These are phyloP conservation scores for Sarcophaga variegata DNA, from an alignment of 2,888 invertebrate genomes.

Conservation along the genomic window DNA sequence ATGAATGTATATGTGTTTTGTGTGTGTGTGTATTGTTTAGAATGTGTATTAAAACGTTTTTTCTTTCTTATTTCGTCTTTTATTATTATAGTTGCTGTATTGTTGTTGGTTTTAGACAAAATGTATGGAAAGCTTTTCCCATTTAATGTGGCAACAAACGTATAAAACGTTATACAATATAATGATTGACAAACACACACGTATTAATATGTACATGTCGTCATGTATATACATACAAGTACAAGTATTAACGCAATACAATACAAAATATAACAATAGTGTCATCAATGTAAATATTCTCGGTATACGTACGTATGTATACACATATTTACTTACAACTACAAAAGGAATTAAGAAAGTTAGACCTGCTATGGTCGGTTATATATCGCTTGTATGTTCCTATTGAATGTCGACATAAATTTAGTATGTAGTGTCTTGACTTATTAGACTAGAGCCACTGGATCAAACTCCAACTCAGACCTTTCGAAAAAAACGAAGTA, in stretches of 20 bases:
- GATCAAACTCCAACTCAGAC: no score
- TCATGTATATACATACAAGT: not conserved
- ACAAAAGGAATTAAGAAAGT: not conserved
- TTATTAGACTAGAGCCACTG: no score
- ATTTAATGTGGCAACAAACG: constrained; percentile 43
- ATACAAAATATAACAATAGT: constrained; percentile 45
- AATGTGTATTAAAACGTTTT: not conserved
- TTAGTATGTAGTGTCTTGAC: no score
- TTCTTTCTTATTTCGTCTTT: not conserved
- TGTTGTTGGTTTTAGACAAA: not conserved
- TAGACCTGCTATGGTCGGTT: no score
- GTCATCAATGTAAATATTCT: constrained; percentile 55
- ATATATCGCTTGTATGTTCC: no score
- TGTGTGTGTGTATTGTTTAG: not conserved
- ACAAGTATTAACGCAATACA: constrained; percentile 23
- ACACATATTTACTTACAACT: constrained; percentile 31
- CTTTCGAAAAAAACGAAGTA: no score
- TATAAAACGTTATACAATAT: constrained; percentile 20
- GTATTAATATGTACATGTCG: not conserved
- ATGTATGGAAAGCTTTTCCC: constrained; percentile 8
- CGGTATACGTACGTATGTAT: not conserved
- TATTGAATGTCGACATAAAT: no score
- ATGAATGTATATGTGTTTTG: not conserved
- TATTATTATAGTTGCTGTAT: not conserved
- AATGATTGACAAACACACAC: constrained; percentile 23